A percentile compares a stretch with the other conserved stretches of the same genome.
phyloP scores from a whole-genome alignment of 2,888 invertebrate genomes.

The Cephus nigrinus region DNA sequence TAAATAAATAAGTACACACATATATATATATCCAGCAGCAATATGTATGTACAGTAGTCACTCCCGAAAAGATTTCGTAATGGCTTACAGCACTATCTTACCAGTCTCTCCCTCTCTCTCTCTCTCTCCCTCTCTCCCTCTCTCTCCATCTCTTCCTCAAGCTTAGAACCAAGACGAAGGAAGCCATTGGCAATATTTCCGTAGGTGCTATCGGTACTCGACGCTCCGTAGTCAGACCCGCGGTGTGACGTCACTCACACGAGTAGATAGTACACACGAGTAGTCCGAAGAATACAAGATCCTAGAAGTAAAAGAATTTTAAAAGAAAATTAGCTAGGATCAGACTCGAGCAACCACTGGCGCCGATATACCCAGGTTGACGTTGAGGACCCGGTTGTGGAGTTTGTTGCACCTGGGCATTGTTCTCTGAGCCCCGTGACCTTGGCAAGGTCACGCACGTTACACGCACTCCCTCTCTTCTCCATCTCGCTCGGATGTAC shows the following conservation, averaged over 20 bases:
- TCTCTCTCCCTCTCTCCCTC: background rate
- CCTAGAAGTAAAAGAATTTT: too few species aligned
- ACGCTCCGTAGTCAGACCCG: background rate
- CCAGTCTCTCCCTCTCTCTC: background rate
- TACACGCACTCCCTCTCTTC: slow-evolving; percentile 30
- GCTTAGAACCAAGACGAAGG: background rate
- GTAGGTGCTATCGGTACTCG: background rate
- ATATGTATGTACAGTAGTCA: too few species aligned
- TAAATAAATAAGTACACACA: too few species aligned
- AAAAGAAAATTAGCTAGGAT: too few species aligned
- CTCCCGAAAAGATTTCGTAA: too few species aligned
- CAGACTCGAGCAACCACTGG: background rate
- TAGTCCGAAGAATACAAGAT: too few species aligned
- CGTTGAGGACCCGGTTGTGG: slow-evolving; percentile 14
- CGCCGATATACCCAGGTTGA: too few species aligned
- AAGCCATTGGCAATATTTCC: background rate
- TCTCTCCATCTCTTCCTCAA: slow-evolving; percentile 24
- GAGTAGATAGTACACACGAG: too few species aligned
- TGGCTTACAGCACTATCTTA: too few species aligned
- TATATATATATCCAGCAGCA: too few species aligned
- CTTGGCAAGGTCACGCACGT: slow-evolving; percentile 58
- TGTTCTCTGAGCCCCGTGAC: slow-evolving; percentile 53
- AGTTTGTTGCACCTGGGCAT: slow-evolving; percentile 55
- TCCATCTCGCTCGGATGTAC: background rate
- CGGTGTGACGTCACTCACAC: slow-evolving; percentile 9